Evolutionary conservation across 2,797 vertebrate genomes (phyloP).

Genomic region (Pterois miles): DNA sequence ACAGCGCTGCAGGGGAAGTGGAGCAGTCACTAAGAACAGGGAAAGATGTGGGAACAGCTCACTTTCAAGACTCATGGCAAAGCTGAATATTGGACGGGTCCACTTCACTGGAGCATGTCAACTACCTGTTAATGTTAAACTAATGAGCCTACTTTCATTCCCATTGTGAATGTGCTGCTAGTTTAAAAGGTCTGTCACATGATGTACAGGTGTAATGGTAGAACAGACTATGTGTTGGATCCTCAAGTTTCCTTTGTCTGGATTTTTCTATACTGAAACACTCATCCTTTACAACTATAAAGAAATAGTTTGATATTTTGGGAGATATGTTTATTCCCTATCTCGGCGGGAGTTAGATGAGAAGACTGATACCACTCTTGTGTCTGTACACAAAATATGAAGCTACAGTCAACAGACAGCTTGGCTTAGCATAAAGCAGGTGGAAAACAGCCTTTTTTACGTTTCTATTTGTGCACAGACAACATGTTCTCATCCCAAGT

Average conservation of each 20-base stretch:
- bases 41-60: slow-evolving; percentile 59
- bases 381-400: not conserved
- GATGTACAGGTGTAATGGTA: slow-evolving; percentile 4
- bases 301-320: not conserved
- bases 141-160: slow-evolving; percentile 69
- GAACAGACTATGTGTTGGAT: slow-evolving; percentile 6
- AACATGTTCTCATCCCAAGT: not conserved
- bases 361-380: not conserved
- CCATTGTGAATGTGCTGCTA: slow-evolving; percentile 35
- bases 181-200: slow-evolving; percentile 39
- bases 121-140: slow-evolving; percentile 79
- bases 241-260: not conserved
- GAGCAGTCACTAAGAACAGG: slow-evolving; percentile 48
- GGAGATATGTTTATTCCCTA: not conserved
- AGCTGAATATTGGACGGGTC: slow-evolving; percentile 58
- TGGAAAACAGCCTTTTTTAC: not conserved
- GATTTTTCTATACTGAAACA: not conserved
- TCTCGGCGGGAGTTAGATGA: not conserved
- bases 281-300: not conserved
- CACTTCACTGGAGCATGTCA: slow-evolving; percentile 72
- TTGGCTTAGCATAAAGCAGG: not conserved
- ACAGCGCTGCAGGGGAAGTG: slow-evolving; percentile 21
- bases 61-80: slow-evolving; percentile 33
- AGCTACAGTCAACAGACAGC: not conserved
- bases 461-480: not conserved